phyloP scores from a whole-genome alignment of 2,888 invertebrate species.

The Allacma fusca region DNA sequence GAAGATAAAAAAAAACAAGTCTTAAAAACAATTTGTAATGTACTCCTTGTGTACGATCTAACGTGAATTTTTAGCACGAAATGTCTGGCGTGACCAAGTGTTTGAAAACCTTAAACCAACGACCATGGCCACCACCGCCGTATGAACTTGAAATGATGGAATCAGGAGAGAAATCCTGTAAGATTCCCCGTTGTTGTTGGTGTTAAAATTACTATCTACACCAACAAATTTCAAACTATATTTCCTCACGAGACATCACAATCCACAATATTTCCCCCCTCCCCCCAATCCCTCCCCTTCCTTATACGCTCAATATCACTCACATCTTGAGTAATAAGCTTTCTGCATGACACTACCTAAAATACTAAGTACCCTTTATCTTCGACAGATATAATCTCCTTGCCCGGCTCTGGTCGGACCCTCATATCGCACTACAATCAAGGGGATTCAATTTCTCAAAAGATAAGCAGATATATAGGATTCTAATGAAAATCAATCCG shows the following conservation, averaged over 20 bases:
- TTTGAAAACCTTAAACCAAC: neutral
- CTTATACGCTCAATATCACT: no score
- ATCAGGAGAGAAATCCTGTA: neutral
- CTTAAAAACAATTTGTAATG: neutral
- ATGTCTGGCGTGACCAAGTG: neutral
- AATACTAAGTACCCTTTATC: no score
- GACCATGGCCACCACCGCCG: neutral
- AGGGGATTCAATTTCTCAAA: neutral
- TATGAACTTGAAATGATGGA: constrained; percentile 1
- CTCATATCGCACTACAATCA: neutral
- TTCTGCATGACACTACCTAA: no score
- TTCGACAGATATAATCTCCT: no score
- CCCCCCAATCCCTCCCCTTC: neutral
- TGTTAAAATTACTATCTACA: constrained; percentile 4
- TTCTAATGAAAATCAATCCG: neutral
- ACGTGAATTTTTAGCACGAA: constrained; percentile 16
- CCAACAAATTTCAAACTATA: neutral
- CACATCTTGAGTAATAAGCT: no score
- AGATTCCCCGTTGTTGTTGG: constrained; percentile 23
- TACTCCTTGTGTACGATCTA: neutral
- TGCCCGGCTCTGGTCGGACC: no score
- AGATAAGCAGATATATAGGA: neutral
- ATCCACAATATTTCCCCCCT: neutral
- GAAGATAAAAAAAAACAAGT: neutral
- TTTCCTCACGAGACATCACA: neutral